Base-by-base conservation (phyloP, 2,113 vertebrate species). In the Echinops telfairi region DNA sequence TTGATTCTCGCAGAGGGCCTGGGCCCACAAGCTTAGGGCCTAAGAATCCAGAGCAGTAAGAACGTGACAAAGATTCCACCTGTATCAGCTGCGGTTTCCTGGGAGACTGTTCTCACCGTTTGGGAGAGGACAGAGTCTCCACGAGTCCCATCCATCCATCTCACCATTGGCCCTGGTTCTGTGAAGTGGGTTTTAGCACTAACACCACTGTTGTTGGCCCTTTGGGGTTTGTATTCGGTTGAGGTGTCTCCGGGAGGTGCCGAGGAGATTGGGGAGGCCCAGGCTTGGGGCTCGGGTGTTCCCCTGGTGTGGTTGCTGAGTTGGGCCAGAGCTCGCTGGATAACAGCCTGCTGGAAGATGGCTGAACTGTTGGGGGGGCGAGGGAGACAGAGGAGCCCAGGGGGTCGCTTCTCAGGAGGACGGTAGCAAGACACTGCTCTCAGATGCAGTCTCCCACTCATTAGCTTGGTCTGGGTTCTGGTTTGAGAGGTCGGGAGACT, bases 401-500 rank as follows among this genome's bases (percentile, higher is more conserved):
- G 94, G 31, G 97, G 70, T 2, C 97, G 97, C 57, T 98, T 98
- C 53, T 98, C 98, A 0, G 97, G 91, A 47, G 96, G 97, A 17
- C 98, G 96, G 95, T 98, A 15, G 97, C 95, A 97, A 99, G 98
- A 99, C 99, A 7, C 99, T 99, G 97, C 99, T 99, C 97, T 99
- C 99, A 0, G 99, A 99, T 1, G 99, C 99, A 0, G 99, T 99
- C 97, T 99, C 99, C 99, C 99, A 99, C 90, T 99, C 99, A 0
- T 99, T 99, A 83, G 99, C 99, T 97, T 99, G 99, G 96, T 99
- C 99, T 0, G 99, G 99, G 98, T 99, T 99, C 97, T 99, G 99
- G 96, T 99, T 99, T 66, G 99, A 99, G 91, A 99, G 98, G 83
- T 99, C 99, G 0, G 99, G 99, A 88, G 99, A 99, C 93, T 99